Conservation (phyloP, 2,113 vertebrate genomes). For the Entelurus aequoreus region DNA sequence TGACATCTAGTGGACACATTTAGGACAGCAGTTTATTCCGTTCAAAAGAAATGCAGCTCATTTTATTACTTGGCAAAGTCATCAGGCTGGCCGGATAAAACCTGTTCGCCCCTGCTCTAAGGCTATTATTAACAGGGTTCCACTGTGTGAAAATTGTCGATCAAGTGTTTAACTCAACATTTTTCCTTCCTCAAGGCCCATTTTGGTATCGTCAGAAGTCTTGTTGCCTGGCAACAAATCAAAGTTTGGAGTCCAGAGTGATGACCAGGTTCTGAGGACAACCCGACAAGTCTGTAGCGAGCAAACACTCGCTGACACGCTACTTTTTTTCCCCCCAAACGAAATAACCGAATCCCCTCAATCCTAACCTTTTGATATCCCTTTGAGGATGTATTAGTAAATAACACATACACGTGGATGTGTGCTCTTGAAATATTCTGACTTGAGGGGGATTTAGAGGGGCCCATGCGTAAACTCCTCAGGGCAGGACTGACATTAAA, state of each 20-base stretch:
- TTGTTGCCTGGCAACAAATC: slow-evolving; percentile 67
- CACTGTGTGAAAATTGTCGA: slow-evolving; percentile 49
- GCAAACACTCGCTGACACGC: not conserved
- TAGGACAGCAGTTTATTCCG: no score
- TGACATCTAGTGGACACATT: no score
- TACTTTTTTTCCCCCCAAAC: not conserved
- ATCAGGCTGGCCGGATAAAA: no score
- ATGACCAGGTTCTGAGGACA: slow-evolving; percentile 49
- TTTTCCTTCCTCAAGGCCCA: slow-evolving; percentile 30
- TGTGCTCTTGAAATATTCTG: slow-evolving; percentile 33
- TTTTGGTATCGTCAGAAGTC: slow-evolving; percentile 48
- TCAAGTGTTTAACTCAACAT: slow-evolving; percentile 44
- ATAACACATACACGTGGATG: slow-evolving; percentile 22
- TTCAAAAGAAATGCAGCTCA: no score
- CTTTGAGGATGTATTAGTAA: not conserved
- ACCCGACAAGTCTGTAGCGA: slow-evolving; percentile 31
- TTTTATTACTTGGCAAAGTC: no score
- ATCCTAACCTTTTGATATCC: slow-evolving; percentile 7
- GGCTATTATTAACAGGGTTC: slow-evolving; percentile 39
- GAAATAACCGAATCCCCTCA: not conserved
- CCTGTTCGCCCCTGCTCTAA: not conserved
- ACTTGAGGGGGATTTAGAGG: slow-evolving; percentile 51
- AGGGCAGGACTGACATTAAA: slow-evolving; percentile 68
- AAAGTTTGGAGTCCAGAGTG: slow-evolving; percentile 52
- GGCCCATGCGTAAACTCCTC: slow-evolving; percentile 54